Base-by-base conservation (phyloP, 2,797 vertebrate genomes). In the Notolepis coatsorum region DNA sequence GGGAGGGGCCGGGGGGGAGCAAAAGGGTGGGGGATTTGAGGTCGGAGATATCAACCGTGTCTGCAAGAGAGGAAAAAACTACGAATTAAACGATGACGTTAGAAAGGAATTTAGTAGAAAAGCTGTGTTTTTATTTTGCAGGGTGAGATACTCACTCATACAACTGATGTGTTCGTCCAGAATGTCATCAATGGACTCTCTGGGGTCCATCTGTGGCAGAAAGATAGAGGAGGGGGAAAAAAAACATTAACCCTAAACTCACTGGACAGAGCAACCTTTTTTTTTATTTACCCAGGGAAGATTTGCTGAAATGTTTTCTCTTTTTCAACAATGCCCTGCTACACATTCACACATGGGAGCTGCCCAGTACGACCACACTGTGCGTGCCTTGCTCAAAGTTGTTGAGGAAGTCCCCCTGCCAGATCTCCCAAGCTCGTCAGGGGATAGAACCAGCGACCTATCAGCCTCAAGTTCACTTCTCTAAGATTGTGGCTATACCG, bases 131-230 rank as follows among this genome's bases (percentile, higher is more conserved):
- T 64, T 35, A 54, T 55, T 30, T 39, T 41, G 37, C 50, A 64
- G 50, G 39, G 31, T 30, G 35, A 8, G 42, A 66, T 13, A 80
- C 82, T 86, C 70, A 93, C 94, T 91, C 57, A 82, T 76, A 75
- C 83, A 88, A 45, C 84, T 77, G 62, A 92, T 58, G 2, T 91
- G 86, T 55, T 93, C 94, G 49, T 95, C 93, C 83, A 97, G 75
- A 73, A 96, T 96, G 76, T 96, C 95, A 41, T 95, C 94, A 66
- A 97, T 94, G 49, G 92, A 95, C 79, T 92, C 93, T 58, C 86
- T 90, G 61, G 94, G 94, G 73, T 95, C 93, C 93, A 96, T 90
- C 96, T 97, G 75, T 64, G 24, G 46, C 68, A 17, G 60, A 70
- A 37, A 69, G 55, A 68, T 28, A 54, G 52, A 65, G 53, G 5